Evolutionary conservation across 2,888 invertebrate genomes (phyloP).

Genomic region (Panopea generosa): DNA sequence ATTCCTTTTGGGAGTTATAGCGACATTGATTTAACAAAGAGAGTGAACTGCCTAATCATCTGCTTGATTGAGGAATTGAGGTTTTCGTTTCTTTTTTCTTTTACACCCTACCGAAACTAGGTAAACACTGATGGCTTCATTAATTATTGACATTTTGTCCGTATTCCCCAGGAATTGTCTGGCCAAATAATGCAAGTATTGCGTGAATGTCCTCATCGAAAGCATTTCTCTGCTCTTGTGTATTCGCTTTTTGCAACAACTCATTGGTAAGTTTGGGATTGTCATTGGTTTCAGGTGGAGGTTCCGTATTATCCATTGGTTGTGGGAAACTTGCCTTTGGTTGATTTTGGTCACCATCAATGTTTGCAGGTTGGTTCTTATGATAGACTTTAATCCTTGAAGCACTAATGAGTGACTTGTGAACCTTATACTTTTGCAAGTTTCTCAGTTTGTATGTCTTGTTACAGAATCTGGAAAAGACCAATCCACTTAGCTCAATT

Average conservation of each 20-base stretch:
- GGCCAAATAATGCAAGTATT: conserved; percentile 23
- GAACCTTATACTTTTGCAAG: neutral
- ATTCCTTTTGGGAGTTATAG: conserved; percentile 4
- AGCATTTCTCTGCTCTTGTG: no score
- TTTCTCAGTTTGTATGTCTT: conserved; percentile 21
- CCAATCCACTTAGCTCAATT: conserved; percentile 23
- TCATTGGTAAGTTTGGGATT: neutral
- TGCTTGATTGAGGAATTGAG: neutral
- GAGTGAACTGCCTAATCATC: neutral
- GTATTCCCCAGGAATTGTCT: conserved; percentile 16
- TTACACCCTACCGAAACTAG: conserved; percentile 8
- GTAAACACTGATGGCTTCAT: conserved; percentile 7
- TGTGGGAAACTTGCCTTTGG: neutral
- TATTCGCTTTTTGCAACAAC: no score
- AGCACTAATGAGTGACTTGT: conserved; percentile 5
- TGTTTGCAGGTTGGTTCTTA: neutral
- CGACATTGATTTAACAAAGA: no score
- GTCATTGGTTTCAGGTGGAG: no score
- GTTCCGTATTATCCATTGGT: no score
- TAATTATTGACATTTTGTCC: conserved; percentile 16
- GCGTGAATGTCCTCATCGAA: conserved; percentile 9
- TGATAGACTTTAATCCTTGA: conserved; percentile 15
- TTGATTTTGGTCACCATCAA: neutral
- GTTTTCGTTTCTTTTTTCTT: conserved; percentile 16
- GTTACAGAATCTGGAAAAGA: conserved; percentile 18